These are phyloP conservation scores for Polyommatus icarus DNA, from an alignment of 2,888 invertebrate species.

Conservation along the genomic window DNA sequence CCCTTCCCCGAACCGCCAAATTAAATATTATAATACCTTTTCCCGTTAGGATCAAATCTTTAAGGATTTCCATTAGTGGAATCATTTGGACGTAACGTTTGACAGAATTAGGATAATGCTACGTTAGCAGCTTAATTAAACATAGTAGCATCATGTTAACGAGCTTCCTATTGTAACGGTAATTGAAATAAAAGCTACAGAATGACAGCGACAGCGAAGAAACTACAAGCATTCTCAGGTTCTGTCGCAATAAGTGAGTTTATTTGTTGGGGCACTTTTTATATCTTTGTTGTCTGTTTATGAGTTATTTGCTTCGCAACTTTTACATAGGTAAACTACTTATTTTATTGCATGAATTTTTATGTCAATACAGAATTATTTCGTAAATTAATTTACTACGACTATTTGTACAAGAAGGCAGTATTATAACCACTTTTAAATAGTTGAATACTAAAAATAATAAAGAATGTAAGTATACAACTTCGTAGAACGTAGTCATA, in stretches of 20 bases:
- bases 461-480: no score
- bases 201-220: neutral
- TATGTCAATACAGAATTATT: no score
- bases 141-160: neutral
- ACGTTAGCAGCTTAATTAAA: neutral
- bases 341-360: no score
- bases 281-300: conserved; percentile 1
- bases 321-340: neutral
- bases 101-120: conserved; percentile 1
- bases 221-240: conserved; percentile 5
- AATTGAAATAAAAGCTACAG: conserved; percentile 20
- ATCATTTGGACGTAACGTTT: neutral
- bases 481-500: neutral
- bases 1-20: neutral
- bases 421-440: no score
- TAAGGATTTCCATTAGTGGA: conserved; percentile 7
- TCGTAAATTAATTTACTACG: no score
- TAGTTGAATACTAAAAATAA: no score
- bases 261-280: conserved; percentile 3
- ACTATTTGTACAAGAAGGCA: no score
- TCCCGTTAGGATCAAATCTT: conserved; percentile 22
- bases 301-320: neutral
- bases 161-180: conserved; percentile 3
- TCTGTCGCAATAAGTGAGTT: conserved; percentile 11
- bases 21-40: conserved; percentile 23